These are phyloP conservation scores for Artibeus jamaicensis DNA, from an alignment of 2,797 vertebrate species.

Conservation along the genomic window DNA sequence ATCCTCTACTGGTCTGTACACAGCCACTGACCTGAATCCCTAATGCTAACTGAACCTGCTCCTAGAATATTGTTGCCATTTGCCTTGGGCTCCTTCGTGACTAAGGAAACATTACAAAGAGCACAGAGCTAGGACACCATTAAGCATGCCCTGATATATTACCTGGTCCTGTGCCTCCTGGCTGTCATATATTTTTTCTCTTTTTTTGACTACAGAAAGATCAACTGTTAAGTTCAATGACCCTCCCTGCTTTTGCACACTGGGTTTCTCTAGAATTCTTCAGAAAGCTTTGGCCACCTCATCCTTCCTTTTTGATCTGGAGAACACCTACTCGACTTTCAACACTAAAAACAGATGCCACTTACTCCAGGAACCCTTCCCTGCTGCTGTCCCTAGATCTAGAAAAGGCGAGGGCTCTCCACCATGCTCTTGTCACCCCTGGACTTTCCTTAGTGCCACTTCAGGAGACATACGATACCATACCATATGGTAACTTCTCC, in stretches of 20 bases:
- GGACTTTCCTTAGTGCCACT: background rate
- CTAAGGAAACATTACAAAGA: background rate
- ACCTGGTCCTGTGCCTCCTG: background rate
- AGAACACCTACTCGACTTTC: background rate
- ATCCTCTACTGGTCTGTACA: background rate
- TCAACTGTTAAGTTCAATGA: background rate
- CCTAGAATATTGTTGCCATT: background rate
- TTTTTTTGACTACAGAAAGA: background rate
- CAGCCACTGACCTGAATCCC: background rate
- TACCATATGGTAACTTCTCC: accelerated
- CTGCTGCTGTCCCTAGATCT: background rate
- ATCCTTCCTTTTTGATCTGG: background rate
- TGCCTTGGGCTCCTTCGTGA: background rate
- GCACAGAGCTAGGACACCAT: background rate
- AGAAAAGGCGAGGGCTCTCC: accelerated
- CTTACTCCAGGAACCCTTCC: background rate
- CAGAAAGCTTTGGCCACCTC: background rate
- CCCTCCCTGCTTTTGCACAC: background rate
- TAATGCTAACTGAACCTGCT: background rate
- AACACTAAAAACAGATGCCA: background rate
- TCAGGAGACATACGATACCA: accelerated
- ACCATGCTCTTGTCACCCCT: accelerated
- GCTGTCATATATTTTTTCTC: no score
- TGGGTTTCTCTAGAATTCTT: background rate
- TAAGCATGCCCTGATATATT: background rate